phyloP scores from a whole-genome alignment of 2,797 vertebrate genomes.

The Fistularia tabacaria region DNA sequence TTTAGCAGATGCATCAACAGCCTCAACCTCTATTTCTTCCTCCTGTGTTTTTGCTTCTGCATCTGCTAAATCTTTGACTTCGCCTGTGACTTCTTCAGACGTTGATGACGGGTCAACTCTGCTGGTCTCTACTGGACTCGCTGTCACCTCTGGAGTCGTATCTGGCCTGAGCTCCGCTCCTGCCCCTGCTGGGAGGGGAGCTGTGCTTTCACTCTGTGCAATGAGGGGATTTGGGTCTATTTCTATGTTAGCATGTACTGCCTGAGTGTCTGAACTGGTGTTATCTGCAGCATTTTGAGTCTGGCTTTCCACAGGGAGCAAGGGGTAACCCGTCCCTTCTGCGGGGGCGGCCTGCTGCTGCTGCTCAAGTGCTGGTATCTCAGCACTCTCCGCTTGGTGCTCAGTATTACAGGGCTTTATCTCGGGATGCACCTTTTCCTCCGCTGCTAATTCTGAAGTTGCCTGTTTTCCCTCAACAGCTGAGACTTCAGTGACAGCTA shows the following conservation, averaged over 20 bases:
- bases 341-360: conserved; percentile 10
- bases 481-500: too few species aligned
- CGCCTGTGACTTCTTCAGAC: not conserved
- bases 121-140: not conserved
- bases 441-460: too few species aligned
- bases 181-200: conserved; percentile 30
- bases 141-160: conserved; percentile 29
- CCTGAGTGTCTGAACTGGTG: conserved; percentile 16
- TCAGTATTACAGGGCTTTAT: conserved; percentile 12
- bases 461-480: conserved; percentile 33
- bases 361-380: conserved; percentile 28
- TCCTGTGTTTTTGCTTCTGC: conserved; percentile 17
- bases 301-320: not conserved
- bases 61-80: not conserved
- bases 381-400: conserved; percentile 26
- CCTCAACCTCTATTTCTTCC: not conserved
- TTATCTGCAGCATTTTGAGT: not conserved
- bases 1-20: conserved; percentile 3
- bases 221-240: conserved; percentile 31
- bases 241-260: conserved; percentile 30
- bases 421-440: conserved; percentile 15
- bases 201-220: conserved; percentile 25
- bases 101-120: not conserved
- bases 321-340: not conserved
- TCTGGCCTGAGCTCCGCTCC: conserved; percentile 30